Evolutionary conservation across 2,113 vertebrate genomes (phyloP).

Genomic region (Mesembrinibis cayennensis): DNA sequence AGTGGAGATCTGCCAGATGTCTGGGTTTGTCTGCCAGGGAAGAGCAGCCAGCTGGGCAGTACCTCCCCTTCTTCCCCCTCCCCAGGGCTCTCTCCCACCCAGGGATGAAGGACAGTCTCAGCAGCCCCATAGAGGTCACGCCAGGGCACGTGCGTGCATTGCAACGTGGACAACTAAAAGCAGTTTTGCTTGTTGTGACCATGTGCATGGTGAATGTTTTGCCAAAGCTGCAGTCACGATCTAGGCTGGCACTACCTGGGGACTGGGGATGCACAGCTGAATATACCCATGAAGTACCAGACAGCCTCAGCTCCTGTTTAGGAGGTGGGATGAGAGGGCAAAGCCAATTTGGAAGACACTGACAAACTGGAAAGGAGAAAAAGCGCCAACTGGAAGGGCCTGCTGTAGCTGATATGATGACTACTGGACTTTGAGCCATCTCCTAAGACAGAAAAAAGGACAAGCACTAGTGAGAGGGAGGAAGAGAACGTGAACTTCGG

Average conservation of each 20-base stretch:
- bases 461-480: not conserved
- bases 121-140: rapidly evolving
- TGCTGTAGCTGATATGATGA: not conserved
- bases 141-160: rapidly evolving
- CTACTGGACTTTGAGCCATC: not conserved
- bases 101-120: not conserved
- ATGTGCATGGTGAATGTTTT: not conserved
- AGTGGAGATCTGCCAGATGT: not conserved
- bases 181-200: not conserved
- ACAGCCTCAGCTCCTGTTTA: not conserved
- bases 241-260: not conserved
- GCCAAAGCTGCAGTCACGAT: not conserved
- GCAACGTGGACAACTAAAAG: rapidly evolving
- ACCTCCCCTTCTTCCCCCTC: not conserved
- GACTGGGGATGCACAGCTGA: not conserved
- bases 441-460: not conserved
- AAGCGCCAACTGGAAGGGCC: not conserved
- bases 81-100: not conserved
- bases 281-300: not conserved
- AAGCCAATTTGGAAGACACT: not conserved
- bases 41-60: not conserved
- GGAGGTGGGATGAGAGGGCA: not conserved
- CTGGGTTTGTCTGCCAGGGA: not conserved
- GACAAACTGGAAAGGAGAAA: not conserved
- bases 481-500: rapidly evolving